A percentile compares a stretch with the other conserved stretches of the same genome.
Conservation (phyloP, 2,797 vertebrate genomes). For the Chrosomus eos region DNA sequence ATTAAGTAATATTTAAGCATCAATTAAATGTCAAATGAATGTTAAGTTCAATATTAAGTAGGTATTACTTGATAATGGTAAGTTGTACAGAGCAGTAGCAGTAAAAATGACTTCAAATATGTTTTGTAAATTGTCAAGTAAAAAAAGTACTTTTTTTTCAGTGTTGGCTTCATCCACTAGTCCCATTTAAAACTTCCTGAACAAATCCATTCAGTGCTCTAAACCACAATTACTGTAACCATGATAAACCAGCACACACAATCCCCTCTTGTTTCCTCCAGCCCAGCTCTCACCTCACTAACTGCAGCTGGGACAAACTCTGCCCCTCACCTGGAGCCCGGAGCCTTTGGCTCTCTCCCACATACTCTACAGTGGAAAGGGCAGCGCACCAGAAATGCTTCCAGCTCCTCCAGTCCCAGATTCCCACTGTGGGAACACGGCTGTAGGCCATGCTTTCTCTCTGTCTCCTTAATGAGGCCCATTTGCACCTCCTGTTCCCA, state of each 20-base stretch:
- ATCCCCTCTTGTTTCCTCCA: conserved; percentile 8
- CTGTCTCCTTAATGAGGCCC: conserved; percentile 62
- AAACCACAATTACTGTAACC: conserved; percentile 30
- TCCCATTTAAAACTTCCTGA: conserved; percentile 36
- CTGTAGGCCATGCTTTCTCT: conserved; percentile 59
- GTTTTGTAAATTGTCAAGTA: too few relatives aligned
- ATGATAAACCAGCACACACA: conserved; percentile 33
- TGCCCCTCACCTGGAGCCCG: neutral
- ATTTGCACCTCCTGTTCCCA: conserved; percentile 49
- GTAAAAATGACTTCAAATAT: too few relatives aligned
- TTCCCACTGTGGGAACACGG: conserved; percentile 62
- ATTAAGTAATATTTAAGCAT: too few relatives aligned
- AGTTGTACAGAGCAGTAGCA: too few relatives aligned
- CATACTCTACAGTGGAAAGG: conserved; percentile 55
- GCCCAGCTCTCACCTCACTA: conserved; percentile 5
- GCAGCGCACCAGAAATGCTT: conserved; percentile 73
- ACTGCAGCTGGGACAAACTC: conserved; percentile 30
- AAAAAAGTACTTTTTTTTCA: too few relatives aligned
- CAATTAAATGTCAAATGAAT: too few relatives aligned
- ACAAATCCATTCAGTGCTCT: conserved; percentile 32
- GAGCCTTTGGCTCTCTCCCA: conserved; percentile 26
- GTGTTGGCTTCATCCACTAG: neutral
- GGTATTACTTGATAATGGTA: too few relatives aligned
- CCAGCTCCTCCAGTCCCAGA: conserved; percentile 71
- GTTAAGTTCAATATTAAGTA: too few relatives aligned